Evolutionary conservation across 2,797 vertebrate genomes (phyloP), one percentile per base, ranked within the genome.

Genomic region (Arctocebus calabarensis): DNA sequence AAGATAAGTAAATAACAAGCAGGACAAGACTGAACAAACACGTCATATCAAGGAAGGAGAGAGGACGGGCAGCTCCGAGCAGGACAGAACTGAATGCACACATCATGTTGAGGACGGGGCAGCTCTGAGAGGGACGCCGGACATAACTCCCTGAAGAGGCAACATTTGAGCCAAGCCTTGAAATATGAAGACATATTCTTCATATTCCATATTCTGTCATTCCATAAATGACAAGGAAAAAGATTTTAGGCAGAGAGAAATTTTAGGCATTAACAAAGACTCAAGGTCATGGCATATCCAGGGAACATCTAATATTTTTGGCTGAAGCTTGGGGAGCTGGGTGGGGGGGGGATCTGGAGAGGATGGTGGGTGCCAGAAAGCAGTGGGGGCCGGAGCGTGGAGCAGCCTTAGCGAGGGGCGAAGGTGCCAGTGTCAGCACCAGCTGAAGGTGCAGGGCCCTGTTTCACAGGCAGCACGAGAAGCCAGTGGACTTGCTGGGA

Each of bases 201-300:
- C n/a, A n/a, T n/a, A n/a, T n/a, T n/a, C n/a, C n/a, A n/a, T n/a
- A n/a, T n/a, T n/a, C n/a, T n/a, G 2, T 59, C 68, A 48, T 81
- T 95, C 77, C 84, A 77, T 29, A 95, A 84, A 48, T n/a, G 20
- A 94, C 32, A 61, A 94, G 10, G 9, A 57, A 61, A 84, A 57
- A n/a, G 85, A n/a, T 34, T 73, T 71, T 19, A 84, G 71, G 12
- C 61, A 55, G 19, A 93, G 37, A 32, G 7, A 68, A 68, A 2
- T n/a, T n/a, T n/a, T n/a, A n/a, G n/a, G 48, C 55, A 73, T 64
- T 79, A 57, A 57, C 61, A 82, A 87, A 84, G 71, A 78, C 25
- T 37, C 4, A 13, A 90, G 32, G 9, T 52, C n/a, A 34, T 23
- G 13, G 10, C 29, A 19, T 37, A 61, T 34, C 40, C 8, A 45